phyloP scores from a whole-genome alignment of 2,888 invertebrate species.

The Xanthorhoe spadicearia region DNA sequence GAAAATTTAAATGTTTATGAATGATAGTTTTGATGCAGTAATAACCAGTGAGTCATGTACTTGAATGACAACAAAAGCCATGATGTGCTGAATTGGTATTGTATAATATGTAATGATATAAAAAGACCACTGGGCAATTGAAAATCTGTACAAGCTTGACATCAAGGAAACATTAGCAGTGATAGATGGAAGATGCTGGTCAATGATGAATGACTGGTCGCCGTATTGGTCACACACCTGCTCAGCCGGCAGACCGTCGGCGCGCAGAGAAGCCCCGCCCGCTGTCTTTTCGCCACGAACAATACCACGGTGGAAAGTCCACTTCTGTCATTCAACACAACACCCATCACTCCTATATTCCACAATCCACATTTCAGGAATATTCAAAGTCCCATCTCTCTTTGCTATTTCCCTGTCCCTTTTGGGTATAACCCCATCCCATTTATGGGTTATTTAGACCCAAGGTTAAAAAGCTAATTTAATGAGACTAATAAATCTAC shows the following conservation, averaged over 20 bases:
- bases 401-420: neutral
- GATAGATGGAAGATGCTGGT: slow-evolving; percentile 52
- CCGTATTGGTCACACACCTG: slow-evolving; percentile 82
- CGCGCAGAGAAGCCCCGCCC: slow-evolving; percentile 76
- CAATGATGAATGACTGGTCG: slow-evolving; percentile 48
- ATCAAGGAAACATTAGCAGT: slow-evolving; percentile 38
- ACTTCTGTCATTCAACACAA: slow-evolving; percentile 87
- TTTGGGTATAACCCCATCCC: neutral
- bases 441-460: slow-evolving; percentile 15
- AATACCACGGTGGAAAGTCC: slow-evolving; percentile 92
- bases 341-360: slow-evolving; percentile 53
- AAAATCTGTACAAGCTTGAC: slow-evolving; percentile 13
- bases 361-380: too few species aligned
- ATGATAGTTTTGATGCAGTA: slow-evolving; percentile 8
- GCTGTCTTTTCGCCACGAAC: slow-evolving; percentile 88
- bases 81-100: neutral
- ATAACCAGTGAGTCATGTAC: slow-evolving; percentile 10
- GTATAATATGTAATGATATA: slow-evolving; percentile 4
- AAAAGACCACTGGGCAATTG: slow-evolving; percentile 9
- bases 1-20: slow-evolving; percentile 5
- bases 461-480: slow-evolving; percentile 33
- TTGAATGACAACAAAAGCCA: slow-evolving; percentile 15
- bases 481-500: slow-evolving; percentile 43
- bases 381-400: neutral
- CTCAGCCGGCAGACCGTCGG: slow-evolving; percentile 75